Conservation (phyloP, 2,113 vertebrate species). For the Bos taurus region DNA sequence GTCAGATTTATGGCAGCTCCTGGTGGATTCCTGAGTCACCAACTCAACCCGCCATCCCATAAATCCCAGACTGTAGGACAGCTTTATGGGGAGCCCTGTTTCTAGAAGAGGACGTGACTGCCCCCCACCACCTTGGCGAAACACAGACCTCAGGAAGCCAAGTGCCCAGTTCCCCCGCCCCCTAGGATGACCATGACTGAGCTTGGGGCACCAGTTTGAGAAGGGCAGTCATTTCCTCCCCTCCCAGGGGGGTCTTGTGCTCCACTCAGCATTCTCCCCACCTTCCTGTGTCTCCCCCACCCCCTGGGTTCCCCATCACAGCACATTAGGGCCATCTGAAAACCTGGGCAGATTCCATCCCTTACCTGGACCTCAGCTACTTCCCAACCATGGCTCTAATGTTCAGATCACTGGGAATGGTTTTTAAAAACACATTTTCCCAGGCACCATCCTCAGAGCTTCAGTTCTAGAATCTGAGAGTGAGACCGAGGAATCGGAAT, state of each 20-base stretch:
- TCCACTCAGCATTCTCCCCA: too few species aligned
- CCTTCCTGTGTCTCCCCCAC: too few species aligned
- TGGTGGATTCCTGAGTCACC: background rate
- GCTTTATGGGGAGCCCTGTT: slow-evolving; percentile 7
- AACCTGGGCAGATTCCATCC: background rate
- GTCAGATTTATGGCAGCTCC: background rate
- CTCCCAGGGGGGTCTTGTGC: background rate
- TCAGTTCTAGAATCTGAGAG: background rate
- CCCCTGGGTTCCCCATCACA: background rate
- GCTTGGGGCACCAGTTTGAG: background rate
- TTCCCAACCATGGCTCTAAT: background rate
- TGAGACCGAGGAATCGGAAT: background rate
- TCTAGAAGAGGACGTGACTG: background rate
- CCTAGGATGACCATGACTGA: background rate
- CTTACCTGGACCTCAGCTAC: background rate
- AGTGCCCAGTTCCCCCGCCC: background rate
- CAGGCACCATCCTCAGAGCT: background rate
- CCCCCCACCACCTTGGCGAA: background rate
- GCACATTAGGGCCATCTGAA: background rate
- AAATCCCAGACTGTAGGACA: background rate
- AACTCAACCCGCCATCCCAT: background rate
- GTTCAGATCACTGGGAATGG: background rate
- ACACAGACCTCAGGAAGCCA: background rate
- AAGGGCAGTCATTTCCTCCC: background rate
- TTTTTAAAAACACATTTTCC: background rate